Evolutionary conservation across 2,113 vertebrate species (phyloP).

Genomic region (Nesogale talazaci): DNA sequence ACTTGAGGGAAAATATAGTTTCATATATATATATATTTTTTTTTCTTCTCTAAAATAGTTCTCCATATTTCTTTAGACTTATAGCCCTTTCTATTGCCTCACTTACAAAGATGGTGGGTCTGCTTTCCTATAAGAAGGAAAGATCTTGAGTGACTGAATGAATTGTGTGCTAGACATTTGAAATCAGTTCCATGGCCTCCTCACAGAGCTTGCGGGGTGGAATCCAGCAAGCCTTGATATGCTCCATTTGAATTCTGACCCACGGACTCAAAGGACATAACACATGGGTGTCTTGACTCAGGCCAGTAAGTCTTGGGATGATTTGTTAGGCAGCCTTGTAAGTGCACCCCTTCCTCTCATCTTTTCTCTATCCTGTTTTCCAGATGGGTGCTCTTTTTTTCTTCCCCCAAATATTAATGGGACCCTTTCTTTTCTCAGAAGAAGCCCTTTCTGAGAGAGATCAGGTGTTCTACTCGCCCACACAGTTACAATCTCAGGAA

Average conservation of each 20-base stretch:
- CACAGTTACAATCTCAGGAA: too few species aligned
- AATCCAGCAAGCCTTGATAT: not conserved
- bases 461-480: too few species aligned
- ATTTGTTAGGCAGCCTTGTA: not conserved
- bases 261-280: not conserved
- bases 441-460: too few species aligned
- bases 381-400: not conserved
- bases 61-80: not conserved
- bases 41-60: not conserved
- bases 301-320: too few species aligned
- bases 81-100: not conserved
- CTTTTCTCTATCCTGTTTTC: not conserved
- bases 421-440: not conserved
- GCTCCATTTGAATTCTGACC: not conserved
- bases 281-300: not conserved
- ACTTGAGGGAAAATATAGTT: too few species aligned
- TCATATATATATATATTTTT: not conserved
- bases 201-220: too few species aligned
- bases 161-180: not conserved
- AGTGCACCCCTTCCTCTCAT: not conserved
- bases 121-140: not conserved
- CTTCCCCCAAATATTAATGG: not conserved
- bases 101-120: not conserved
- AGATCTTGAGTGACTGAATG: not conserved
- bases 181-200: not conserved